Percentiles rank a stretch among this genome's conserved stretches.
Evolutionary conservation across 2,888 invertebrate species (phyloP).

Genomic region (Apamea crenata): DNA sequence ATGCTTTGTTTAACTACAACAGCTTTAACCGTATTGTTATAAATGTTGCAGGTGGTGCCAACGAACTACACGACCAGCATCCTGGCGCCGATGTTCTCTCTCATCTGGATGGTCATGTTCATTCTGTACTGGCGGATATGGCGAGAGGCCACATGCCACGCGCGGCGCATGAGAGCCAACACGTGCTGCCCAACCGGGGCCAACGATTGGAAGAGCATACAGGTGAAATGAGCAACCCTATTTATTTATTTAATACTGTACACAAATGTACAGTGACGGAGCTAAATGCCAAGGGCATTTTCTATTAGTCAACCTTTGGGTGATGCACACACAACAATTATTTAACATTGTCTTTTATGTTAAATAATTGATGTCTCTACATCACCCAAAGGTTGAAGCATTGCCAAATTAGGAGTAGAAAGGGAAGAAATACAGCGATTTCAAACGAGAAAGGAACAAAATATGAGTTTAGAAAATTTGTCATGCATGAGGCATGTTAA

Average conservation of each 20-base stretch:
- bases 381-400: too few relatives aligned
- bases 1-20: neutral
- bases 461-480: neutral
- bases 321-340: neutral
- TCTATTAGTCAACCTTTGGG: neutral
- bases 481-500: neutral
- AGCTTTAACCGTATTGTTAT: neutral
- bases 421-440: neutral
- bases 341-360: neutral
- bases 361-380: too few relatives aligned
- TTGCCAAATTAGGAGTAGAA: neutral
- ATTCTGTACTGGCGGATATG: conserved; percentile 94
- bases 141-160: conserved; percentile 94
- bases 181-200: conserved; percentile 90
- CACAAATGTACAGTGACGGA: neutral
- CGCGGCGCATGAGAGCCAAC: conserved; percentile 91
- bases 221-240: conserved; percentile 85
- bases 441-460: neutral
- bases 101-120: conserved; percentile 94
- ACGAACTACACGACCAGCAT: conserved; percentile 88
- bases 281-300: neutral
- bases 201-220: conserved; percentile 94
- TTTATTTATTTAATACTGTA: neutral
- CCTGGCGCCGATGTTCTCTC: conserved; percentile 93
- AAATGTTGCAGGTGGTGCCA: conserved; percentile 85